Percentiles rank a stretch among this genome's conserved stretches.
Conservation (phyloP, 2,113 vertebrate genomes). For the Paedocypris sp. region DNA sequence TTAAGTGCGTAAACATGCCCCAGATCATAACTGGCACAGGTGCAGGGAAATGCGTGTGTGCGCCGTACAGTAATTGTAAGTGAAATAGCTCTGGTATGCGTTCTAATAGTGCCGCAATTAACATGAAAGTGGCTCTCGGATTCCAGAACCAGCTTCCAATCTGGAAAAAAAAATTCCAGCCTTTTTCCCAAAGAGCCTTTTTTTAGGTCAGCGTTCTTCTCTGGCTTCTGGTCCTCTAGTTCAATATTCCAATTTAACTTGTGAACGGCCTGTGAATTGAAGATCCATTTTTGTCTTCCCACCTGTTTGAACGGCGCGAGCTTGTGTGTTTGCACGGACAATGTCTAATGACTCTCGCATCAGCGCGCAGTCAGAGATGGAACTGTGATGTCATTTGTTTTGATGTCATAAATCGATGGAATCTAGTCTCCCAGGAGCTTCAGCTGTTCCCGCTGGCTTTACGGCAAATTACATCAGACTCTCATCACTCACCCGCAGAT, state of each 20-base stretch:
- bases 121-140: conserved; percentile 23
- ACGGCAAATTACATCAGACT: conserved; percentile 31
- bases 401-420: conserved; percentile 34
- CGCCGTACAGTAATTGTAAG: too few relatives aligned
- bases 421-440: conserved; percentile 30
- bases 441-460: conserved; percentile 24
- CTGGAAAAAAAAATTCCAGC: conserved; percentile 1
- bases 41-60: conserved; percentile 21
- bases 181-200: background rate
- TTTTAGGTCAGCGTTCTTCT: background rate
- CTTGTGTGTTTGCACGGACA: conserved; percentile 1
- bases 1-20: conserved; percentile 19
- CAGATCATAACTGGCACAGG: conserved; percentile 26
- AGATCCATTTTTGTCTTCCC: conserved; percentile 30
- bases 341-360: conserved; percentile 34
- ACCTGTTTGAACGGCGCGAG: background rate
- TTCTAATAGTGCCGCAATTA: conserved; percentile 28
- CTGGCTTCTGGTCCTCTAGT: conserved; percentile 3
- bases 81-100: conserved; percentile 29
- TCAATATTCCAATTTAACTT: conserved; percentile 31
- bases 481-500: conserved; percentile 27
- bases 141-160: conserved; percentile 12
- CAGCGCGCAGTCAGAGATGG: conserved; percentile 23
- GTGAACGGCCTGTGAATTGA: conserved; percentile 39
- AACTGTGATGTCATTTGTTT: conserved; percentile 37